These are phyloP conservation scores for Margaritifera margaritifera DNA, from an alignment of 2,888 invertebrate genomes.

Conservation along the genomic window DNA sequence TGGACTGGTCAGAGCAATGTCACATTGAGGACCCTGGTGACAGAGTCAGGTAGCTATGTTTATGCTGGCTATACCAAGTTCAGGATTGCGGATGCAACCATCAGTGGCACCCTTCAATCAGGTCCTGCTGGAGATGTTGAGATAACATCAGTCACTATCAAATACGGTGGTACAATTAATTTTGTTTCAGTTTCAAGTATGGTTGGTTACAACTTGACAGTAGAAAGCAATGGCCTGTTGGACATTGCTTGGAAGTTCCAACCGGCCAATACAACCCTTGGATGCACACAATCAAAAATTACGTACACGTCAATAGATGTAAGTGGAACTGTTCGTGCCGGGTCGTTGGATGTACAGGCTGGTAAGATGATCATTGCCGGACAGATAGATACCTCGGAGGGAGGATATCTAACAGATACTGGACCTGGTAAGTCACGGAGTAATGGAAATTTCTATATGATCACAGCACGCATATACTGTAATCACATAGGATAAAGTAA, in stretches of 20 bases:
- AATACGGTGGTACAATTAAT: slow-evolving; percentile 25
- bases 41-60: slow-evolving; percentile 23
- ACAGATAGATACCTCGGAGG: slow-evolving; percentile 39
- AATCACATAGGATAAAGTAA: too few species aligned
- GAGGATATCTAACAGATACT: slow-evolving; percentile 40
- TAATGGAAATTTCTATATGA: not conserved
- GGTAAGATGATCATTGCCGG: slow-evolving; percentile 26
- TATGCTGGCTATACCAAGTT: slow-evolving; percentile 36
- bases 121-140: slow-evolving; percentile 24
- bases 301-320: slow-evolving; percentile 27
- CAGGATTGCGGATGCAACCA: slow-evolving; percentile 14
- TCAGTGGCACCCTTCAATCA: slow-evolving; percentile 26
- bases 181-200: slow-evolving; percentile 22
- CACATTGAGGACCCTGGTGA: slow-evolving; percentile 21
- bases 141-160: slow-evolving; percentile 20
- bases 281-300: slow-evolving; percentile 26
- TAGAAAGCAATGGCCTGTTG: slow-evolving; percentile 13
- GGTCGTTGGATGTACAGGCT: slow-evolving; percentile 30
- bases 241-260: slow-evolving; percentile 36
- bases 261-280: slow-evolving; percentile 26
- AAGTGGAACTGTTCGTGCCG: slow-evolving; percentile 42
- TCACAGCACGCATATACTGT: too few species aligned
- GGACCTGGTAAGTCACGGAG: slow-evolving; percentile 46
- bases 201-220: slow-evolving; percentile 15
- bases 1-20: slow-evolving; percentile 28